Conservation (phyloP, 92 coral and sea anemone species). For the Metridium senile region DNA sequence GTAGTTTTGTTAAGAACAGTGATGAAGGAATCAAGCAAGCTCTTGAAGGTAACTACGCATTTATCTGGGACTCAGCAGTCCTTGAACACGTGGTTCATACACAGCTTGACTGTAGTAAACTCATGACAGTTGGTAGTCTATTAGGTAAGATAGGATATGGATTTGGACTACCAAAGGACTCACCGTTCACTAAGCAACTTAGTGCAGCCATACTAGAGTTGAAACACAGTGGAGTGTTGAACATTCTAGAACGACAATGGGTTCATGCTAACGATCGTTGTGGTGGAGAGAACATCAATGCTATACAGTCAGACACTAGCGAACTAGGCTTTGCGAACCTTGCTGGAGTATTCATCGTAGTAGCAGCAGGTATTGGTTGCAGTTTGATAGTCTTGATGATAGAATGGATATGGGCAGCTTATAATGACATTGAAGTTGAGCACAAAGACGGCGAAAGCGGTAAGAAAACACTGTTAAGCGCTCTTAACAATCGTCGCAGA, state of each 20-base stretch:
- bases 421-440: conserved; percentile 41
- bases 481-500: conserved; percentile 53
- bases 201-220: conserved; percentile 73
- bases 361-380: conserved; percentile 60
- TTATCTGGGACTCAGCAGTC: conserved; percentile 91
- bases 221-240: conserved; percentile 70
- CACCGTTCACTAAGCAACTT: conserved; percentile 74
- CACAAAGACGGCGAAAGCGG: conserved; percentile 28
- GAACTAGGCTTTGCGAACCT: conserved; percentile 64
- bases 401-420: conserved; percentile 74
- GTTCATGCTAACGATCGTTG: conserved; percentile 65
- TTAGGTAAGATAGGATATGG: conserved; percentile 86
- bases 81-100: conserved; percentile 61
- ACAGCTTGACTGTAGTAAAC: conserved; percentile 61
- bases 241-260: conserved; percentile 75
- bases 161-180: conserved; percentile 78
- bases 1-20: conserved; percentile 56
- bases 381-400: conserved; percentile 63
- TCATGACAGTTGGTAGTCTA: conserved; percentile 67
- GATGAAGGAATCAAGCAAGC: conserved; percentile 60
- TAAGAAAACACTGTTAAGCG: conserved; percentile 24
- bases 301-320: conserved; percentile 19
- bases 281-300: not conserved
- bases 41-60: conserved; percentile 66
- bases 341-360: conserved; percentile 73